Evolutionary conservation across 2,797 vertebrate genomes (phyloP).

Genomic region (Molossus alvarezi): DNA sequence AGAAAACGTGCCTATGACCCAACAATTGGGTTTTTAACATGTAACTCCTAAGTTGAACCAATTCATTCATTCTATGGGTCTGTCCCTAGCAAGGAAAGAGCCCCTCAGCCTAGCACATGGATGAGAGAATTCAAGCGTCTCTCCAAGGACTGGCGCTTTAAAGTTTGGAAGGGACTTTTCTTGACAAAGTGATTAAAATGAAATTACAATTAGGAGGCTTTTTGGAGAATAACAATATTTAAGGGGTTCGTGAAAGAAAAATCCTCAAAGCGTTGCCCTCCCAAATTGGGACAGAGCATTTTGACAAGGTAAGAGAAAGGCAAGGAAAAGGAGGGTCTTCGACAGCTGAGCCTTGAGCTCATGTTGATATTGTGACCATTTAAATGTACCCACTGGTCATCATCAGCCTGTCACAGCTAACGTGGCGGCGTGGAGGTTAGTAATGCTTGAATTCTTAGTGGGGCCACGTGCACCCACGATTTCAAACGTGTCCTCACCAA

Average conservation of each 20-base stretch:
- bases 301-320: background rate
- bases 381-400: background rate
- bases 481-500: background rate
- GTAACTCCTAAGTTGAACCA: background rate
- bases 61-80: background rate
- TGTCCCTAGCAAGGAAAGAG: background rate
- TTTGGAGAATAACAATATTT: background rate
- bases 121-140: background rate
- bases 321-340: background rate
- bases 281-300: background rate
- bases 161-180: background rate
- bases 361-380: background rate
- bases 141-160: background rate
- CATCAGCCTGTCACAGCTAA: background rate
- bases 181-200: background rate
- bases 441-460: background rate
- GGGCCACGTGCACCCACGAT: accelerated
- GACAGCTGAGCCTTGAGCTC: background rate
- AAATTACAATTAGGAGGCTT: background rate
- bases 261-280: background rate
- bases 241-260: background rate
- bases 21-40: background rate
- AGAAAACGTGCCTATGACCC: background rate
- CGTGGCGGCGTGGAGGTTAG: accelerated
- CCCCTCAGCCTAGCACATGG: accelerated